A percentile compares a stretch with the other conserved stretches of the same genome.
Evolutionary conservation across 1,140 invertebrate species (phyloP).

Genomic region (Lepidurus apus): DNA sequence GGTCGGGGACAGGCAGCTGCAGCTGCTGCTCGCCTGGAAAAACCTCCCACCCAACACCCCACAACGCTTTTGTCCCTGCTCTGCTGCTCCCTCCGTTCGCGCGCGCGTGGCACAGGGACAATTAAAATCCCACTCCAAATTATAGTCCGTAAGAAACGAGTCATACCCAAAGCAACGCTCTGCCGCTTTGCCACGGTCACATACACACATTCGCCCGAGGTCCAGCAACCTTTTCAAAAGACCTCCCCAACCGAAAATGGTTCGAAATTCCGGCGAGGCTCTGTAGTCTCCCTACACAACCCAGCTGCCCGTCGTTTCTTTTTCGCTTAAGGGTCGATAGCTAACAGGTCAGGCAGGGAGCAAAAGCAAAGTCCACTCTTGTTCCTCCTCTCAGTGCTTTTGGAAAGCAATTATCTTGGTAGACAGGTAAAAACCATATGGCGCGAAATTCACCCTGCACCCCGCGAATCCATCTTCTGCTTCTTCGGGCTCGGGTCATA

Average conservation of each 20-base stretch:
- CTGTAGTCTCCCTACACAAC: not conserved
- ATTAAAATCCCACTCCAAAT: constrained; percentile 12
- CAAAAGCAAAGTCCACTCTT: not conserved
- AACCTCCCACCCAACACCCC: not conserved
- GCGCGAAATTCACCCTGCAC: not conserved
- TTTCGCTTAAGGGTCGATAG: not conserved
- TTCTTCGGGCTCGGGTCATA: not conserved
- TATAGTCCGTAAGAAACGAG: constrained; percentile 18
- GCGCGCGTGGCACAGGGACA: constrained; percentile 11
- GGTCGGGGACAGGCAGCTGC: not conserved
- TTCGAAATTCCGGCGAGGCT: not conserved
- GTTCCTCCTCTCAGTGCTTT: not conserved
- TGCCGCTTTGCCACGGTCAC: constrained; percentile 6
- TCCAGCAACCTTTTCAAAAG: not conserved
- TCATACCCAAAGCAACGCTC: constrained; percentile 14
- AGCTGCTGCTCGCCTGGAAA: constrained; percentile 16
- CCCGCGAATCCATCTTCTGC: not conserved
- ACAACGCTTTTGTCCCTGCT: not conserved
- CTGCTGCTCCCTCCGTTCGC: not conserved
- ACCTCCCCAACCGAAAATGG: not conserved
- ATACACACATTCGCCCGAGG: not conserved
- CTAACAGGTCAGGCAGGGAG: not conserved
- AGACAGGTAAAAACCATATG: constrained; percentile 17
- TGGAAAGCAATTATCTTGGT: not conserved
- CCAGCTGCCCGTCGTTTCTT: not conserved